These are phyloP conservation scores for Callospermophilus lateralis DNA, from an alignment of 2,113 vertebrate species.

Conservation along the genomic window DNA sequence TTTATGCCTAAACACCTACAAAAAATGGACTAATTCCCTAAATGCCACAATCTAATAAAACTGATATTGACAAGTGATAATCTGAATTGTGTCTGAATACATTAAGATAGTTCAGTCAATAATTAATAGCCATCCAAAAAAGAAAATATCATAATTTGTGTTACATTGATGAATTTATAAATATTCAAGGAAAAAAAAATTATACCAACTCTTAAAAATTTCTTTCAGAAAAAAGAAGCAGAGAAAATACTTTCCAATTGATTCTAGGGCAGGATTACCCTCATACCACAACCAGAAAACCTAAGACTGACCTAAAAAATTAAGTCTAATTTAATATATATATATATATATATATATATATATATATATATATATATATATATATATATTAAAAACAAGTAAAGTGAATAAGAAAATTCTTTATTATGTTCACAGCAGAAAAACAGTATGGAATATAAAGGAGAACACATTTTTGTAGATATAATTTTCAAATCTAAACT, in stretches of 20 bases:
- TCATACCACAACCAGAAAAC: background rate
- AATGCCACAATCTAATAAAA: background rate
- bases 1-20: background rate
- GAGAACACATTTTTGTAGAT: slow-evolving; percentile 10
- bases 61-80: background rate
- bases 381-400: background rate
- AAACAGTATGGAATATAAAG: background rate
- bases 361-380: too few species aligned
- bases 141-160: background rate
- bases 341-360: too few species aligned
- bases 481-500: slow-evolving; percentile 50
- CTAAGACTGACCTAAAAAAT: background rate
- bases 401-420: slow-evolving; percentile 35
- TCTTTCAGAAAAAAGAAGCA: slow-evolving; percentile 27
- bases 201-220: background rate
- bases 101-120: background rate
- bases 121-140: background rate
- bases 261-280: background rate
- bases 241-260: background rate
- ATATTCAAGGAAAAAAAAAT: background rate
- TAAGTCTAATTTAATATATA: background rate
- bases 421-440: background rate
- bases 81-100: background rate
- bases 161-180: background rate
- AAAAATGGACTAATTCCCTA: background rate